Percentiles rank a stretch among this genome's conserved stretches.
These are phyloP conservation scores for Acipenser ruthenus DNA, from an alignment of 2,797 vertebrate genomes.

Conservation along the genomic window DNA sequence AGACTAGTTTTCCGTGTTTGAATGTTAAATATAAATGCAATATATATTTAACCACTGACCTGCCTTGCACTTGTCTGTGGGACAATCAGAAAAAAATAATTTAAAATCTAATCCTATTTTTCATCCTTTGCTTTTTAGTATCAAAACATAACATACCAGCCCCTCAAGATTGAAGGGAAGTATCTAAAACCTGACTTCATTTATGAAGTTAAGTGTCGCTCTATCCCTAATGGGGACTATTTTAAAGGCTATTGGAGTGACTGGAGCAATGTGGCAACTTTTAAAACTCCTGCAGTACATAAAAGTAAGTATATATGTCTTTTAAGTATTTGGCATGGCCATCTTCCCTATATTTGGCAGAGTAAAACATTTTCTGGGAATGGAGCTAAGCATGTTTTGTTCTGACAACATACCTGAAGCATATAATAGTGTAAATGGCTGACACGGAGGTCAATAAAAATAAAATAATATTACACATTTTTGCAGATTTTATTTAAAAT, in stretches of 20 bases:
- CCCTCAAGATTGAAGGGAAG: constrained; percentile 24
- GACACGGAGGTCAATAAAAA: no score
- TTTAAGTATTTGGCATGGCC: no score
- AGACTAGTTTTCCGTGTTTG: constrained; percentile 8
- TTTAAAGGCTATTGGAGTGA: constrained; percentile 50
- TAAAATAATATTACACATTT: no score
- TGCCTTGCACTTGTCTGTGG: no score
- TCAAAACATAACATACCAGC: constrained; percentile 11
- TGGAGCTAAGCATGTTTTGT: no score
- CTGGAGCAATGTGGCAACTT: constrained; percentile 40
- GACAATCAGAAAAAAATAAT: no score
- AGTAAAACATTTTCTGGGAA: no score
- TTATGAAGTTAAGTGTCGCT: constrained; percentile 35
- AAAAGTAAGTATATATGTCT: not conserved
- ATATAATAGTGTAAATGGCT: not conserved
- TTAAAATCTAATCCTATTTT: not conserved
- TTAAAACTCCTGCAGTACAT: constrained; percentile 24
- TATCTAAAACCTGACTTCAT: constrained; percentile 10
- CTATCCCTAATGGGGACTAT: not conserved
- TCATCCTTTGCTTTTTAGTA: constrained; percentile 16
- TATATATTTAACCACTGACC: not conserved
- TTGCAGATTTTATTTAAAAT: no score
- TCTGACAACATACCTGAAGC: not conserved
- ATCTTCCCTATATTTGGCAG: no score
- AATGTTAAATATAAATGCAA: no score